These are phyloP conservation scores for Uromys caudimaculatus DNA, from an alignment of 2,797 vertebrate species.

Conservation along the genomic window DNA sequence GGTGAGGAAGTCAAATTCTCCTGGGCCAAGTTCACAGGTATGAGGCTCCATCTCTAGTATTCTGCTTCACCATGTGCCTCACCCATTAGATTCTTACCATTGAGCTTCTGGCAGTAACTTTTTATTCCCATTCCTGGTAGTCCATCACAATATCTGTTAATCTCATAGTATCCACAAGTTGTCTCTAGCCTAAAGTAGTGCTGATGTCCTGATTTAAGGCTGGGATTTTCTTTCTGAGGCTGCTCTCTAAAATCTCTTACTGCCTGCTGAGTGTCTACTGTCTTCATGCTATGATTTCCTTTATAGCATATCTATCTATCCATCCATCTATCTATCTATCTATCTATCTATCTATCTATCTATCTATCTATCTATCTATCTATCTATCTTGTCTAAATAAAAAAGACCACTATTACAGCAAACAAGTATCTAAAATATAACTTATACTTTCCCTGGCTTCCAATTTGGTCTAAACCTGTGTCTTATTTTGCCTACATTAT, in stretches of 20 bases:
- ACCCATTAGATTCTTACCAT: not conserved
- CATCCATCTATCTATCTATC: too few species aligned
- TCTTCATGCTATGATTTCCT: not conserved
- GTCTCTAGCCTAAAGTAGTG: not conserved
- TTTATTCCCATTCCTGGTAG: not conserved
- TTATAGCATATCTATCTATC: not conserved
- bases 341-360: too few species aligned
- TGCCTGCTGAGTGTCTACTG: not conserved
- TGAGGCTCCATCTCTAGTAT: not conserved
- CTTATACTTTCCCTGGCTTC: not conserved
- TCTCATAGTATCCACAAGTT: not conserved
- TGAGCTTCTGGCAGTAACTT: not conserved
- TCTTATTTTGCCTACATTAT: not conserved
- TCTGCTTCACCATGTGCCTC: not conserved
- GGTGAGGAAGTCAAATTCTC: not conserved
- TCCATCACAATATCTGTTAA: not conserved
- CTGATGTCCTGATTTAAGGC: not conserved
- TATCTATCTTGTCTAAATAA: not conserved
- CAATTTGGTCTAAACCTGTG: not conserved
- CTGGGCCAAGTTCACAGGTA: too few species aligned
- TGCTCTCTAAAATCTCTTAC: slow-evolving; percentile 1
- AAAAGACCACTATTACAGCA: not conserved
- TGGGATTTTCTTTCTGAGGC: not conserved
- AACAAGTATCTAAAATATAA: not conserved
- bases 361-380: too few species aligned